Evolutionary conservation across 2,113 vertebrate species (phyloP), one percentile per base, ranked within the genome.

Genomic region (Aphyosemion australe): DNA sequence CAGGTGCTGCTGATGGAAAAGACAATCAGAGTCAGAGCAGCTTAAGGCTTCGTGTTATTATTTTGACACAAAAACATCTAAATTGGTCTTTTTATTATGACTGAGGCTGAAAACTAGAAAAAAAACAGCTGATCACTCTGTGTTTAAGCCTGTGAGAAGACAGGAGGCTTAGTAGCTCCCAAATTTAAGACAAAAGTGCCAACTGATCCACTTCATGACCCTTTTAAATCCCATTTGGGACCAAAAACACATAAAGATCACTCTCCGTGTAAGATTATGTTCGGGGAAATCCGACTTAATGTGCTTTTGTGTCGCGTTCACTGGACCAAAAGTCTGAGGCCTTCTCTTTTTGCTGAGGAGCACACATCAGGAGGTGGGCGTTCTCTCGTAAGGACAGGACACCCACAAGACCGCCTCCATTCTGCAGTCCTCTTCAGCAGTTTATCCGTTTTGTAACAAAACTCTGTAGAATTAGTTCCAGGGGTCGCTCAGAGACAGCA

Each of bases 21-120:
- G 88, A 90, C 88, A 88, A 86, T 90, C 86, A 82, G 64, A 81
- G 69, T 57, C 66, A 80, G 51, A 82, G 69, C 60, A 61, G 73
- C 71, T 65, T 63, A 43, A 80, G 56, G 78, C 21, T 48, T 19
- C 1, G 26, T 26, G 26, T 26, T 26, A 26, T 4, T 26, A 26
- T 26, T 5, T 5, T 26, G 26, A 26, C 26, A 26, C 26, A 26
- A 26, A 26, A 26, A 26, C 5, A 5, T 26, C 26, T 26, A 26
- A 26, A 26, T 5, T 4, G 26, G 26, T 26, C 26, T 26, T 26
- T 26, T 4, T 26, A 4, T 26, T n/a, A n/a, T n/a, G n/a, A n/a
- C n/a, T n/a, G n/a, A n/a, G n/a, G n/a, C n/a, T n/a, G n/a, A n/a
- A n/a, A n/a, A n/a, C n/a, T n/a, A n/a, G n/a, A n/a, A n/a, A n/a